Base-by-base conservation (phyloP, 2,797 vertebrate genomes). In the Rhynchonycteris naso region DNA sequence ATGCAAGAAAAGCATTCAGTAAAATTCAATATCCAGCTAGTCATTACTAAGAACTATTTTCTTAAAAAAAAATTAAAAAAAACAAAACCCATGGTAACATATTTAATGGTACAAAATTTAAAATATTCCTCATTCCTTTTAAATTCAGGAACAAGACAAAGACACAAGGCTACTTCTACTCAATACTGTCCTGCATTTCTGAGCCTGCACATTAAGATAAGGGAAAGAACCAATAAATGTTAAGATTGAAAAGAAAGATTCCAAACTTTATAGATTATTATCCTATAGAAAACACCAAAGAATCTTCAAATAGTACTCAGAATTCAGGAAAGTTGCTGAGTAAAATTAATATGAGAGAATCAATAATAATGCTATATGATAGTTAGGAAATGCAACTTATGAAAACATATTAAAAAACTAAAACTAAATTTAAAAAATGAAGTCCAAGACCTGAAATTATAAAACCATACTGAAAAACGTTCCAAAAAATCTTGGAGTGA, bases 131-230 rank as follows among this genome's bases (percentile, higher is more conserved):
- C 43, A 63, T 50, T 80, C 33, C 12, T 75, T 80, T 88, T 59
- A 58, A 91, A 91, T 93, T 78, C 30, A 83, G 52, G 9, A 88
- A 78, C n/a, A 74, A 72, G 65, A 61, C 30, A 80, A 91, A 74
- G 50, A 66, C 28, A 78, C 12, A 80, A 35, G 52, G 33, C 58
- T 87, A 68, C 33, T 74, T 88, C 24, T 68, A 10, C 18, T 43
- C 33, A 88, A 68, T n/a, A 47, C 4, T 26, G 13, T 61, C 35
- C 8, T 84, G 18, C 76, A 91, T 66, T 69, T 83, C 35, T 22
- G 84, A 91, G 14, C 28, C 58, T 66, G 28, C 33, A 68, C 33
- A 74, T 47, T 84, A 83, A n/a, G 26, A 33, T 33, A 50, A 71
- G 13, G 11, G 47, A 58, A 78, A 82, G 63, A 90, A 66, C 35